Percentiles rank a stretch among this genome's conserved stretches.
phyloP scores from a whole-genome alignment of 2,113 vertebrate genomes.

The Boleophthalmus pectinirostris region DNA sequence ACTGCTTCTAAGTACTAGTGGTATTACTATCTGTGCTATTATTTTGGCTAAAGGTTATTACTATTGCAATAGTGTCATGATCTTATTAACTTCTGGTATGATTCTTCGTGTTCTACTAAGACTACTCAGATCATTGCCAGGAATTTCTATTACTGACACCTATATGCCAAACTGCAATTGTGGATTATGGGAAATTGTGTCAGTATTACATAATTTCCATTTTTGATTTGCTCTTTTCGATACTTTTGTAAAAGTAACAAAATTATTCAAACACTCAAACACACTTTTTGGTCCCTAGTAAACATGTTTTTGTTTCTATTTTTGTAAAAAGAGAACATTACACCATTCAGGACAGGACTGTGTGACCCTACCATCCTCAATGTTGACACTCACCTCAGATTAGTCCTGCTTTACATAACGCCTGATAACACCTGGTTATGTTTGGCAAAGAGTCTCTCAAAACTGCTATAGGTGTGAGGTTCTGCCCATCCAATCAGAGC shows the following conservation, averaged over 20 bases:
- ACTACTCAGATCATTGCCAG: too few species aligned
- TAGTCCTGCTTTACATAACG: constrained; percentile 67
- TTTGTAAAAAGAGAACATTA: constrained; percentile 25
- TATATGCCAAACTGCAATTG: neutral
- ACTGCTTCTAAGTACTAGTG: too few species aligned
- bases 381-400: constrained; percentile 65
- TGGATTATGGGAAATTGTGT: too few species aligned
- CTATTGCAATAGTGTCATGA: too few species aligned
- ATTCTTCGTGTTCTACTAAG: neutral
- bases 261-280: too few species aligned
- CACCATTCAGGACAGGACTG: constrained; percentile 21
- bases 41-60: neutral
- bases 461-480: constrained; percentile 40
- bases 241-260: too few species aligned
- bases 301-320: constrained; percentile 8
- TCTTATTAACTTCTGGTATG: neutral
- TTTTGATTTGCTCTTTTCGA: too few species aligned
- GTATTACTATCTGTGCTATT: neutral
- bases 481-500: constrained; percentile 61
- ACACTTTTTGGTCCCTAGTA: neutral
- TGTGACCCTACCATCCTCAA: constrained; percentile 36
- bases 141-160: neutral
- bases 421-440: constrained; percentile 52
- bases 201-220: too few species aligned
- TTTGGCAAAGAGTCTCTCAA: constrained; percentile 41